phyloP scores from a whole-genome alignment of 2,113 vertebrate genomes.

The Speoplatyrhinus poulsoni region DNA sequence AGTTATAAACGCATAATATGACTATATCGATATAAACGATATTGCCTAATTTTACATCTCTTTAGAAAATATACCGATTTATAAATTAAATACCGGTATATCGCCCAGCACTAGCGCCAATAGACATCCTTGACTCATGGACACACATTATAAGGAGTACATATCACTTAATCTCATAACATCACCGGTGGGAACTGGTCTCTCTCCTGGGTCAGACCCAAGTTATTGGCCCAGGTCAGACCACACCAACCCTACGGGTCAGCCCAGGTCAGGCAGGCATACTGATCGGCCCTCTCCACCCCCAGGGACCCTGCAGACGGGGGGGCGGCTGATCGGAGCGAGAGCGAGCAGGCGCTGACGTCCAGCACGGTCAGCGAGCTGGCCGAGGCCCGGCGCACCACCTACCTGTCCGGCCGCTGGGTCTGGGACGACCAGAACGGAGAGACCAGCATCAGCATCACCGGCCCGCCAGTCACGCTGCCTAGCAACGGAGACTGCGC shows the following conservation, averaged over 20 bases:
- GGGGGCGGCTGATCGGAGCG: slow-evolving; percentile 62
- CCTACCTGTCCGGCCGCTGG: slow-evolving; percentile 95
- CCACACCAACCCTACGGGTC: not conserved
- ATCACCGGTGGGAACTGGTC: no score
- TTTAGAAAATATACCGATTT: no score
- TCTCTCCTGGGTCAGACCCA: no score
- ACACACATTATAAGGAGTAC: no score
- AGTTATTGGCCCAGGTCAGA: not conserved
- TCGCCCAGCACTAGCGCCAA: no score
- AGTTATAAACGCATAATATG: no score
- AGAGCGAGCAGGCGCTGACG: slow-evolving; percentile 87
- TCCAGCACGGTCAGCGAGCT: slow-evolving; percentile 97
- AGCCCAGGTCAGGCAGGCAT: not conserved
- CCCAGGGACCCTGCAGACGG: slow-evolving; percentile 88
- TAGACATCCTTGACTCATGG: no score
- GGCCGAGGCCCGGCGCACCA: slow-evolving; percentile 92
- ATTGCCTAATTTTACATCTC: no score
- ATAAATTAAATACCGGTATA: no score
- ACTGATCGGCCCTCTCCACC: not conserved
- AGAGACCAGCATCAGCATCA: slow-evolving; percentile 95
- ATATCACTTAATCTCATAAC: no score
- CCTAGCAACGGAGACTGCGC: slow-evolving; percentile 97
- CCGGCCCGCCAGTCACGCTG: slow-evolving; percentile 86
- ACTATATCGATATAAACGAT: no score
- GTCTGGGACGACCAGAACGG: slow-evolving; percentile 97